These are phyloP conservation scores for Drosophila equinoxialis DNA, from an alignment of 1,140 invertebrate genomes.

Conservation along the genomic window DNA sequence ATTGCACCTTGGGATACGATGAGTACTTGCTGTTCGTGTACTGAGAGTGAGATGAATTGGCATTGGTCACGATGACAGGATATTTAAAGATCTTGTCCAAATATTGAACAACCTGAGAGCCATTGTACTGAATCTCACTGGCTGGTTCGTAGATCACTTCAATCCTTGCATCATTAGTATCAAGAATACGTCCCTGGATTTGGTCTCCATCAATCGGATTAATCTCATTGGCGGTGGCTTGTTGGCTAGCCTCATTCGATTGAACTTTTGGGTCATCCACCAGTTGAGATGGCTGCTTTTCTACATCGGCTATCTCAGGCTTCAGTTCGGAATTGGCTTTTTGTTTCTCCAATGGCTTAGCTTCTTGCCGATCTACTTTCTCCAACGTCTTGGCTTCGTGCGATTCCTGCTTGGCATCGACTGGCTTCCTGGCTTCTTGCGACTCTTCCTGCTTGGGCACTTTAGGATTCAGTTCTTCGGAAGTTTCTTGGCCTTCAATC, in stretches of 20 bases:
- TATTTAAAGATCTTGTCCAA: constrained; percentile 48
- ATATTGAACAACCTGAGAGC: constrained; percentile 15
- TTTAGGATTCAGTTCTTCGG: not conserved
- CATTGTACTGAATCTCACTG: not conserved
- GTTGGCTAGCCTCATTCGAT: not conserved
- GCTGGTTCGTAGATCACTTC: constrained; percentile 15
- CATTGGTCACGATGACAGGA: constrained; percentile 21
- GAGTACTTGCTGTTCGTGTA: not conserved
- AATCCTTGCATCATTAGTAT: not conserved
- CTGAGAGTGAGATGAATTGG: not conserved
- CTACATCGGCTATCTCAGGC: not conserved
- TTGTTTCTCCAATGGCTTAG: not conserved
- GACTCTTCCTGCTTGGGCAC: constrained; percentile 20
- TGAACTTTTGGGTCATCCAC: not conserved
- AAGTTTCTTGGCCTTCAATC: not conserved
- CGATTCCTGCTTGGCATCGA: not conserved
- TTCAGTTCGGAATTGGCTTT: not conserved
- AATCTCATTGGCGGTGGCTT: not conserved
- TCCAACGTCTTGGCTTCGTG: not conserved
- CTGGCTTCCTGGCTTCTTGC: not conserved
- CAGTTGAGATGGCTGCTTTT: not conserved
- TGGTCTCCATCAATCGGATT: not conserved
- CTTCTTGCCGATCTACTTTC: not conserved
- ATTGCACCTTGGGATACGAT: not conserved
- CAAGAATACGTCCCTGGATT: not conserved